Percentiles rank a stretch among this genome's conserved stretches.
Conservation (phyloP, 2,888 invertebrate species). For the Chaetoderma sp. region DNA sequence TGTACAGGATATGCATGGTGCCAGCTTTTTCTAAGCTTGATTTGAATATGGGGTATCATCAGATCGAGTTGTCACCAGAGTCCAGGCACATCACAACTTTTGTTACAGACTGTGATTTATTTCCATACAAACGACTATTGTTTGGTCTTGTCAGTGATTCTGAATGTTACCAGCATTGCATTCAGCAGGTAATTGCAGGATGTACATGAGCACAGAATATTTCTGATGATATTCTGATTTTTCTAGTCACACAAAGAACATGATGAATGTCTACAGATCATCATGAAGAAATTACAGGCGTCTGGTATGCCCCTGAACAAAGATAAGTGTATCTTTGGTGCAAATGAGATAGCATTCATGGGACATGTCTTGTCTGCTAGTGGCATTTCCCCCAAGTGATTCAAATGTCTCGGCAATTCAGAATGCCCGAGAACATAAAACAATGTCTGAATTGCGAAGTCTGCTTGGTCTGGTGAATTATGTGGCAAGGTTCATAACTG, state of each 20-base stretch:
- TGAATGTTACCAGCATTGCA: background rate
- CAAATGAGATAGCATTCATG: background rate
- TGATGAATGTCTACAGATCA: background rate
- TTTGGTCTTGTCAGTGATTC: background rate
- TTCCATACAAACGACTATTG: slow-evolving; percentile 14
- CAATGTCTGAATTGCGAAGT: too few species aligned
- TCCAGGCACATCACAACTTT: slow-evolving; percentile 7
- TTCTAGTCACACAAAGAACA: background rate
- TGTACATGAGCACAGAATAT: background rate
- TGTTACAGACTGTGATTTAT: slow-evolving; percentile 9
- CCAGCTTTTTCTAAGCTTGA: slow-evolving; percentile 19
- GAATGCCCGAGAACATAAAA: too few species aligned
- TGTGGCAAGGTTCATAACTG: background rate
- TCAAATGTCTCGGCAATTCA: background rate
- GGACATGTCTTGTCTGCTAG: background rate
- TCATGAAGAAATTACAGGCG: background rate
- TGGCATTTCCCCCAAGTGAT: background rate
- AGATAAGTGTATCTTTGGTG: background rate
- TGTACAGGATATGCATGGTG: slow-evolving; percentile 6
- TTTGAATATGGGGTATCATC: background rate
- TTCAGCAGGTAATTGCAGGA: background rate
- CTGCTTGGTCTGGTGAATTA: background rate
- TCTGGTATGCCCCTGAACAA: background rate
- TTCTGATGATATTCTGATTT: background rate
- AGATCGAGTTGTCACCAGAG: background rate